Evolutionary conservation across 2,888 invertebrate species (phyloP), one percentile per base, ranked within the genome.

Genomic region (Clepsis dumicolana): DNA sequence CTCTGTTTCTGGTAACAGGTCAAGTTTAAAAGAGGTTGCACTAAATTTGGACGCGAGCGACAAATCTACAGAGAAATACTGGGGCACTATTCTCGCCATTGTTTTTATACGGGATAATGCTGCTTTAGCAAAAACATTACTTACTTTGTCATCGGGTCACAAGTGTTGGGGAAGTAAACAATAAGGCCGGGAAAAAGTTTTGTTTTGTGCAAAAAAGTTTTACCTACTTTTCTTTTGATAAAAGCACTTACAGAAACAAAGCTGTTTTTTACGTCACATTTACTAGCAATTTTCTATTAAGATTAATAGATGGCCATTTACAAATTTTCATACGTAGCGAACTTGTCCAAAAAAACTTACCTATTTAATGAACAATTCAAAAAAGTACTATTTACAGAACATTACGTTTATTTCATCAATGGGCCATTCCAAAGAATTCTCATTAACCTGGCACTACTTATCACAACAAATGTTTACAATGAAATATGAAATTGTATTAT

Each of bases 11-110:
- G 56, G 72, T 76, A 81, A 74, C 85, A 83, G 88, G 88, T 88
- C 87, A 88, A 88, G 88, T 89, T 88, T 88, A 86, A 88, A 87
- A 85, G 85, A 86, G 86, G 85, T 87, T 82, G 85, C 85, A 86
- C 83, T 87, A 88, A 88, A 88, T 88, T 88, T 86, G 81, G 78
- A 82, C 80, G 84, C 81, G 74, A 80, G 76, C 81, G 78, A 85
- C 88, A 88, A 87, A 86, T 86, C 82, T 77, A 81, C 84, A 77
- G 79, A 75, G 77, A 84, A 87, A 85, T 82, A 82, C 80, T 82
- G 81, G 80, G 80, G 78, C 80, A 85, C 83, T 81, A 82, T 84
- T 86, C 83, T 85, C 80, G 73, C 80, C 78, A 78, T 82, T 82
- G 81, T 81, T 65, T 38, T 63, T 83, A 77, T 79, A 84, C 82